Base-by-base conservation (phyloP, 2,888 invertebrate species). In the Liodrosophila aerea region DNA sequence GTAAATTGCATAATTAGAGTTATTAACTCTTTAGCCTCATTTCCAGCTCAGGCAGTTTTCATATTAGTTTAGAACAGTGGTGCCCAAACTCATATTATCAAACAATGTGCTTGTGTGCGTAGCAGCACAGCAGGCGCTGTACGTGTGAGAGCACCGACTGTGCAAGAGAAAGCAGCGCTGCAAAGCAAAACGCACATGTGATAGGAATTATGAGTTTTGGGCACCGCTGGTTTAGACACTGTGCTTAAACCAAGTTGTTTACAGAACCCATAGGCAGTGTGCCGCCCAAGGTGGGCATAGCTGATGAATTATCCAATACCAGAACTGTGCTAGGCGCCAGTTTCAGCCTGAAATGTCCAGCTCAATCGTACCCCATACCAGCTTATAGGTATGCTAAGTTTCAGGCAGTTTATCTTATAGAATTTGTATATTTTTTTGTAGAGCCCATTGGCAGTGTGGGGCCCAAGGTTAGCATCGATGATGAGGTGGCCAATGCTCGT, bases 311-410 rank as follows among this genome's bases (percentile, higher is more conserved):
- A 11, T 84, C 85, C 39, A 86, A 85, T 73, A 76, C 86, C 5
- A 76, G 86, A n/a, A 73, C 76, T 1, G 58, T 72, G 27, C 46
- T 59, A n/a, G 78, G 76, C 7, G 61, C 84, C 27, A 92, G 91
- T 87, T 91, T 93, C 72, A 93, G 93, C 34, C 88, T 95, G 54
- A 91, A 94, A 82, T 95, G 95, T 90, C 94, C 94, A 47, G 94
- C 94, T 7, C 94, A 94, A 89, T 94, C 94, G 44, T 95, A 92
- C 90, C 94, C 94, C 60, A 92, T 94, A 87, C 94, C 94, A 85
- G 88, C 92, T 74, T 93, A 94, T 92, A 93, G 94, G 94, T 95
- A 93, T 91, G n/a, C n/a, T n/a, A 67, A 7, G 0, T 7, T 12
- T 65, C 76, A 73, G 67, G 57, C 68, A 73, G 70, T 46, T 59